Percentiles rank a stretch among this genome's conserved stretches.
Evolutionary conservation across 1,140 invertebrate genomes (phyloP).

Genomic region (Dermatophagoides farinae): DNA sequence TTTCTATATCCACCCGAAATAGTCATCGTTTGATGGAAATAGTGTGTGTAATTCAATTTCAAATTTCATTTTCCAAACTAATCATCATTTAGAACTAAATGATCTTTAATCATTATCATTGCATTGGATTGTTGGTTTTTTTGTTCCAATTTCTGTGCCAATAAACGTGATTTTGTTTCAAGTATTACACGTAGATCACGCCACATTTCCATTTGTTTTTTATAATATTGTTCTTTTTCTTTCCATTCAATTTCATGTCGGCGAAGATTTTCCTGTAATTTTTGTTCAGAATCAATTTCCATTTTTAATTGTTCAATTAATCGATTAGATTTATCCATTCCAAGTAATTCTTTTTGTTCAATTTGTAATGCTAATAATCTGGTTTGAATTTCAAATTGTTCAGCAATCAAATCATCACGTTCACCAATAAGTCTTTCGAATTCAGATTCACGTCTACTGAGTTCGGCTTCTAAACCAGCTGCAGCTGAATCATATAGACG

Average conservation of each 20-base stretch:
- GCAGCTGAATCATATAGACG: slow-evolving; percentile 34
- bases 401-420: background rate
- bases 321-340: background rate
- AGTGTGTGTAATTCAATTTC: too few relatives aligned
- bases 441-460: slow-evolving; percentile 35
- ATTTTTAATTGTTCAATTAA: slow-evolving; percentile 7
- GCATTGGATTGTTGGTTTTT: background rate
- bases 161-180: slow-evolving; percentile 27
- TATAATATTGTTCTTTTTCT: slow-evolving; percentile 32
- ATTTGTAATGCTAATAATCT: background rate
- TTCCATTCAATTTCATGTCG: slow-evolving; percentile 38
- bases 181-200: slow-evolving; percentile 33
- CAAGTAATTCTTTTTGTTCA: background rate
- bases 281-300: background rate
- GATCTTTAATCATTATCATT: too few relatives aligned
- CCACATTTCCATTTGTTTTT: slow-evolving; percentile 44
- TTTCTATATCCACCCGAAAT: too few relatives aligned
- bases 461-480: slow-evolving; percentile 33
- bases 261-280: slow-evolving; percentile 24
- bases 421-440: slow-evolving; percentile 2
- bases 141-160: slow-evolving; percentile 11
- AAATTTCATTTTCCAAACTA: too few relatives aligned
- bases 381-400: background rate
- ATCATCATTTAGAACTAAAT: too few relatives aligned
- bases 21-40: too few relatives aligned